Conservation (phyloP, 1,140 invertebrate genomes). For the Asbolus verrucosus region DNA sequence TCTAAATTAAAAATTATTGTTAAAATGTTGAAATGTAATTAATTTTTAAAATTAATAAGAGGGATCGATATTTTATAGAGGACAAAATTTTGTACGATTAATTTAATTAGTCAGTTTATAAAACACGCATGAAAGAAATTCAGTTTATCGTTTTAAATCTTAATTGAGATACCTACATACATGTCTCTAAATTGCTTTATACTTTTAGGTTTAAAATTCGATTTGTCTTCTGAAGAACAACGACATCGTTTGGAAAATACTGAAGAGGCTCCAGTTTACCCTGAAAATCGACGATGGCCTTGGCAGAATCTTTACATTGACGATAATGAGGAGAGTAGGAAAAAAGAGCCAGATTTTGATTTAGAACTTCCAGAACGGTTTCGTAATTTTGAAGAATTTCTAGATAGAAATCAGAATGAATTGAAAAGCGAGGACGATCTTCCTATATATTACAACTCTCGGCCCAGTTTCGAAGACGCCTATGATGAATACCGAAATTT, state of each 20-base stretch:
- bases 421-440: background rate
- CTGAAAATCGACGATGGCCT: constrained; percentile 18
- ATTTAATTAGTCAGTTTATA: no score
- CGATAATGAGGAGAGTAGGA: background rate
- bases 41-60: no score
- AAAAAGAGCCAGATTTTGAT: constrained; percentile 22
- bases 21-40: no score
- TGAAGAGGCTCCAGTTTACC: constrained; percentile 11
- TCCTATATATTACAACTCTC: constrained; percentile 7
- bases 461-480: constrained; percentile 11
- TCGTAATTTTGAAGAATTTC: constrained; percentile 1
- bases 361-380: constrained; percentile 36
- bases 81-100: no score
- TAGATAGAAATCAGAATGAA: constrained; percentile 11
- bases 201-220: constrained; percentile 33
- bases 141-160: constrained; percentile 4
- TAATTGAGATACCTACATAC: constrained; percentile 2
- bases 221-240: constrained; percentile 34
- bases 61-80: no score
- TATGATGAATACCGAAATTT: constrained; percentile 20
- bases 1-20: no score
- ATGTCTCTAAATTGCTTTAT: constrained; percentile 10
- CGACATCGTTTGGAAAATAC: constrained; percentile 10
- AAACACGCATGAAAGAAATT: background rate
- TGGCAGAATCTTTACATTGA: constrained; percentile 1